Conservation (phyloP, 2,888 invertebrate genomes). For the Thalpophila matura region DNA sequence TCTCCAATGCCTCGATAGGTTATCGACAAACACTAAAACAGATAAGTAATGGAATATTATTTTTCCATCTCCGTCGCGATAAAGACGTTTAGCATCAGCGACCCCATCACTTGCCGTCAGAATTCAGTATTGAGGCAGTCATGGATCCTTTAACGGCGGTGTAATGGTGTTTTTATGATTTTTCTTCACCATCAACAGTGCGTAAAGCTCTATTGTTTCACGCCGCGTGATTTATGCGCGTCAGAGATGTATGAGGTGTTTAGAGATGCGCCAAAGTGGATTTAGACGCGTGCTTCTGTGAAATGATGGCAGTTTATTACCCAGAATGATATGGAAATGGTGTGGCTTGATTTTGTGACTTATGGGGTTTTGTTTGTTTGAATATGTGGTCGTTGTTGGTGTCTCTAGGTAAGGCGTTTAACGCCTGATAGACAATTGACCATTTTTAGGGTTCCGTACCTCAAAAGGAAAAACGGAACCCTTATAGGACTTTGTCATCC, state of each 20-base stretch:
- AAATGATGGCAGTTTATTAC: slow-evolving; percentile 55
- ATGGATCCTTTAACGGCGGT: slow-evolving; percentile 72
- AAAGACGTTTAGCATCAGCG: slow-evolving; percentile 56
- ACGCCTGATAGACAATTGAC: not conserved
- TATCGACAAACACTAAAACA: slow-evolving; percentile 58
- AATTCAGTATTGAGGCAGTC: slow-evolving; percentile 54
- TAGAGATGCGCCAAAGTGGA: slow-evolving; percentile 63
- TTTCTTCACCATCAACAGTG: slow-evolving; percentile 66
- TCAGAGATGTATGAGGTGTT: slow-evolving; percentile 74
- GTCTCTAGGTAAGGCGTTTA: not conserved
- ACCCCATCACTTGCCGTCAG: slow-evolving; percentile 39
- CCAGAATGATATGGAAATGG: slow-evolving; percentile 37
- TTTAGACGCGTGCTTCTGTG: slow-evolving; percentile 50
- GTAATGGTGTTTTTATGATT: slow-evolving; percentile 82
- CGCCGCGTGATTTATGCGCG: slow-evolving; percentile 75
- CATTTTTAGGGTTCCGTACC: too few relatives aligned
- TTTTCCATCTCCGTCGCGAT: slow-evolving; percentile 60
- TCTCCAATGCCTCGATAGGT: slow-evolving; percentile 38
- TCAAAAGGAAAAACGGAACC: not conserved
- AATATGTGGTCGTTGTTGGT: not conserved
- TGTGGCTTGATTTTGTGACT: slow-evolving; percentile 41
- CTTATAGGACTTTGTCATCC: too few relatives aligned
- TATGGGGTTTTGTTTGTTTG: slow-evolving; percentile 25
- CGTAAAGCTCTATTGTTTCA: slow-evolving; percentile 75
- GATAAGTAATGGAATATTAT: slow-evolving; percentile 62